Base-by-base conservation (phyloP, 2,888 invertebrate species). In the Tyria jacobaeae region DNA sequence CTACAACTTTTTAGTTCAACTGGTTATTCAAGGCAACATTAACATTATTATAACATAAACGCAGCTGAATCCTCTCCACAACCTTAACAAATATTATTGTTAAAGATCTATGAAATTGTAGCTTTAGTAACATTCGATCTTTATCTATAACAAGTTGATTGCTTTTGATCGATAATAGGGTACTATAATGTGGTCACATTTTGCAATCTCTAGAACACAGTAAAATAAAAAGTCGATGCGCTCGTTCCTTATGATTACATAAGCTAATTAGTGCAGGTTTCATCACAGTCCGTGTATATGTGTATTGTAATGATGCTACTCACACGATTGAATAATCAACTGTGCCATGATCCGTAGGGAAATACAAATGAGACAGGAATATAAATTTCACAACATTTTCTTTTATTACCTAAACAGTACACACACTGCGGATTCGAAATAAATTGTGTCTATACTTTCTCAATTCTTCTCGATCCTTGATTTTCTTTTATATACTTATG, bases 181-280 rank as follows among this genome's bases (percentile, higher is more conserved):
- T 64, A 35, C 44, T 62, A 34, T 39, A 57, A 35, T 39, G 55
- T 56, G 47, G 62, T 55, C 27, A 66, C 17, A 55, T 66, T 71
- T 76, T 68, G 70, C 63, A 74, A 70, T 21, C 34, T 70, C 47
- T 73, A 64, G 57, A 79, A 73, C 71, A 76, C 66, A 57, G 63
- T 58, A 73, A 76, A 70, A 64, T 71, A 66, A 78, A 77, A 76
- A 78, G 41, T 71, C 59, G 62, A 77, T 68, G 57, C 60, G 57
- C 66, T 70, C 58, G 60, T 64, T 70, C 60, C 39, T 63, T 17
- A 47, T 60, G 54, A 80, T 87, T 86, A 81, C 79, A 76, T 78
- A 79, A 82, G 79, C 61, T 73, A 79, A 84, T 88, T 83, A 84
- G 73, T 67, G 59, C 56, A 61, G 71, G 82, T 81, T 81, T 82